Base-by-base conservation (phyloP, 1,140 invertebrate species). In the Sitobion miscanthi region DNA sequence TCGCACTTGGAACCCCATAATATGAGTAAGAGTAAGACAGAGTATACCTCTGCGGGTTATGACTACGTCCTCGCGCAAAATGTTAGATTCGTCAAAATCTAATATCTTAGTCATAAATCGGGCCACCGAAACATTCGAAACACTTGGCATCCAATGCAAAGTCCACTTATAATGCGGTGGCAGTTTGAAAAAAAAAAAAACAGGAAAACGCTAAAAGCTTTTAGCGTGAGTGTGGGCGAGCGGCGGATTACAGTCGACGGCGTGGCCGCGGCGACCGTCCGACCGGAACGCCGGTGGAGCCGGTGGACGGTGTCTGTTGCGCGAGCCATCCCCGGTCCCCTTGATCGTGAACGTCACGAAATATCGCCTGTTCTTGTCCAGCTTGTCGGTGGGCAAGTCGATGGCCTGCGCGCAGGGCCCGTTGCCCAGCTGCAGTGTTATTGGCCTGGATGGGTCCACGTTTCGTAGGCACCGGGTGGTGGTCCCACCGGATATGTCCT, bases 321-420 rank as follows among this genome's bases (percentile, higher is more conserved):
- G 90, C 38, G 38, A 8, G 17, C 54, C 89, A 6, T 42, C 54
- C 2, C 5, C 91, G 8, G 94, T 94, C 57, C 97, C 97, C 95
- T 97, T 97, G 30, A 98, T 97, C 25, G 97, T 98, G 94, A 98
- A 98, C 38, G 98, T 98, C 89, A 98, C 98, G 95, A 97, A 98
- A 95, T 98, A 98, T 94, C 97, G 96, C 95, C 98, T 98, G 94
- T 97, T 98, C 94, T 97, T 97, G 95, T 98, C 97, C 94, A 98
- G 95, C 95, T 96, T 97, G 94, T 98, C 97, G 94, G 97, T 97
- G 57, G 98, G 98, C 95, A 98, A 95, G 94, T 97, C 97, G 94
- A 98, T 98, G 94, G 98, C 95, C 95, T 98, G 97, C 94, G 97
- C 97, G 94, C 97, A 97, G 82, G 96, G 96, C 35, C 97, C 97